phyloP scores from a whole-genome alignment of 2,888 invertebrate genomes.

The Harpalus rufipes region DNA sequence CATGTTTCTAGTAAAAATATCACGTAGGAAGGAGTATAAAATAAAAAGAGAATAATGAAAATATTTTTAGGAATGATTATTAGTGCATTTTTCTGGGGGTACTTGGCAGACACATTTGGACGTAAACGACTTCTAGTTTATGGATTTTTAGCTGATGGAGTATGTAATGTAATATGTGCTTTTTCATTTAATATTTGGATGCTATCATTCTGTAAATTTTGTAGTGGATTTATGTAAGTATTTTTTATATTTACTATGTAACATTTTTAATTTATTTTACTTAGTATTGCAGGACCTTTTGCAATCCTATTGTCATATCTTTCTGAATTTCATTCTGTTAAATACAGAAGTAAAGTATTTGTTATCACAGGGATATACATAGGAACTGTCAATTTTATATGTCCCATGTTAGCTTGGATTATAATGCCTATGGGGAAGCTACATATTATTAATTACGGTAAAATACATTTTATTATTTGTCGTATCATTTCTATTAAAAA shows the following conservation, averaged over 20 bases:
- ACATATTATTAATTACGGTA: conserved; percentile 12
- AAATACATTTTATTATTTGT: neutral
- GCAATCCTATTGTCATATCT: conserved; percentile 82
- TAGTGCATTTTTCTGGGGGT: conserved; percentile 88
- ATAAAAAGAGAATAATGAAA: neutral
- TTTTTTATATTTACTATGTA: neutral
- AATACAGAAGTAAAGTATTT: conserved; percentile 81
- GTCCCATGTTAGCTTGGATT: conserved; percentile 86
- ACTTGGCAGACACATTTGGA: conserved; percentile 86
- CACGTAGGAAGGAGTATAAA: too few relatives aligned
- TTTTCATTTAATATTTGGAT: conserved; percentile 75
- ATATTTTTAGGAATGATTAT: conserved; percentile 84
- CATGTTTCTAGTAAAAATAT: too few relatives aligned
- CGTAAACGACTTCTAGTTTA: conserved; percentile 83
- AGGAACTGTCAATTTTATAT: conserved; percentile 81
- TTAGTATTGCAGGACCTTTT: conserved; percentile 80
- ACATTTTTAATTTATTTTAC: conserved; percentile 4
- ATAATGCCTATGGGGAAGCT: conserved; percentile 79
- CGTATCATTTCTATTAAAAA: too few relatives aligned
- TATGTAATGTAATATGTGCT: conserved; percentile 83
- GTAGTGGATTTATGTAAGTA: conserved; percentile 37
- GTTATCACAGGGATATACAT: conserved; percentile 84
- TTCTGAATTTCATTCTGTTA: neutral
- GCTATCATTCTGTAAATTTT: conserved; percentile 71
- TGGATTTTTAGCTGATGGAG: conserved; percentile 82